Conservation (phyloP, 2,888 invertebrate species). For the Neoitamus cyanurus region DNA sequence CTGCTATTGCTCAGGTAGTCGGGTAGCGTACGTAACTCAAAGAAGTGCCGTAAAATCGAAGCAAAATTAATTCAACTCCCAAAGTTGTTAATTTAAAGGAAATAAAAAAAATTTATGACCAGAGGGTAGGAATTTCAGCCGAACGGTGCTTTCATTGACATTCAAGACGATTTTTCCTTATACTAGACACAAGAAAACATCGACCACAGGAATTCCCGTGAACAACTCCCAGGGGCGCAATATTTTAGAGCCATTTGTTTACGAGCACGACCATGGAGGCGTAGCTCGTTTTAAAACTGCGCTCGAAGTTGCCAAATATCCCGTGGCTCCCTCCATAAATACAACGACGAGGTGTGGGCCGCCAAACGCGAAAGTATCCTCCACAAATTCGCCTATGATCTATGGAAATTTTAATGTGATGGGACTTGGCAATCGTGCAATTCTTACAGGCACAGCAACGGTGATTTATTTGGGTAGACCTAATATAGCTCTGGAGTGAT, state of each 20-base stretch:
- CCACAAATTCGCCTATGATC: constrained; percentile 14
- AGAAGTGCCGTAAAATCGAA: neutral
- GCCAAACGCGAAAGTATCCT: neutral
- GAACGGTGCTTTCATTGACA: neutral
- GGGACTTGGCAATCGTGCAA: constrained; percentile 14
- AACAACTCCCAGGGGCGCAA: constrained; percentile 5
- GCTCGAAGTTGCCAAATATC: neutral
- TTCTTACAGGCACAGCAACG: neutral
- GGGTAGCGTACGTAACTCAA: neutral
- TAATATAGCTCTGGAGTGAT: neutral
- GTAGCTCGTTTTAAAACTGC: neutral
- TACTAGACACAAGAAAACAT: neutral
- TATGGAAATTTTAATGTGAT: neutral
- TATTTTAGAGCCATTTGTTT: constrained; percentile 23
- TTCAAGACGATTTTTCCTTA: neutral
- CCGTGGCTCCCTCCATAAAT: neutral
- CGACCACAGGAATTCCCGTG: neutral
- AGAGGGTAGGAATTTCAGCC: neutral
- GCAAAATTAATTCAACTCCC: neutral
- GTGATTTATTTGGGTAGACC: constrained; percentile 16
- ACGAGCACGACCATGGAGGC: neutral
- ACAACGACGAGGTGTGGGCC: neutral
- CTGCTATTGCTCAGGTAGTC: neutral
- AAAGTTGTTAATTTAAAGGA: neutral
- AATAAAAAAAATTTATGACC: neutral